Percentiles rank a stretch among this genome's conserved stretches.
phyloP scores from a whole-genome alignment of 2,113 vertebrate species.

The Ciconia stormi region DNA sequence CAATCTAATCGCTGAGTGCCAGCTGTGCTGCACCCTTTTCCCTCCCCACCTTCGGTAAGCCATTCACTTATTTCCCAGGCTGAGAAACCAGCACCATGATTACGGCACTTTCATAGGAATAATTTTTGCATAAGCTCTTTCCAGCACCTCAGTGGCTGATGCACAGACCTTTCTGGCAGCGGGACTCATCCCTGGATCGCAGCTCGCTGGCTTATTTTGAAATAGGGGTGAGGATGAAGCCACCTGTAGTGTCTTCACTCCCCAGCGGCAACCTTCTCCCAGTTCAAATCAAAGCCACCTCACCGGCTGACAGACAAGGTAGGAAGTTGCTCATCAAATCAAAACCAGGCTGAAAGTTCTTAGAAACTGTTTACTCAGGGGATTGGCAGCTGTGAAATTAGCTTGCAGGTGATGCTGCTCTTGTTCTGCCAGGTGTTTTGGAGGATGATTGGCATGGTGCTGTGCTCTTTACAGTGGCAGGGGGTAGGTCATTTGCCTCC shows the following conservation, averaged over 20 bases:
- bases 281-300: neutral
- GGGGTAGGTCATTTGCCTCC: neutral
- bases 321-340: neutral
- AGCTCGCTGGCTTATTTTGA: neutral
- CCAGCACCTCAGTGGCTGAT: neutral
- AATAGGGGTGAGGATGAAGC: neutral
- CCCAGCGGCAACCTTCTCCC: neutral
- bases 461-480: neutral
- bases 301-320: neutral
- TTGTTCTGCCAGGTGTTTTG: neutral
- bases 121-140: neutral
- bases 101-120: neutral
- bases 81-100: rapidly evolving
- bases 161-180: neutral
- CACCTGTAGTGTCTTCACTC: neutral
- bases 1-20: neutral
- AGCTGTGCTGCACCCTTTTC: rapidly evolving
- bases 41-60: neutral
- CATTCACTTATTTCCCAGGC: neutral
- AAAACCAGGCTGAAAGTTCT: neutral
- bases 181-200: neutral
- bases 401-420: neutral
- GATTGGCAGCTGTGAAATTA: neutral
- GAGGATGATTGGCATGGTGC: neutral
- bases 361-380: neutral